phyloP scores from a whole-genome alignment of 2,113 vertebrate species.

The Ctenomys sociabilis region DNA sequence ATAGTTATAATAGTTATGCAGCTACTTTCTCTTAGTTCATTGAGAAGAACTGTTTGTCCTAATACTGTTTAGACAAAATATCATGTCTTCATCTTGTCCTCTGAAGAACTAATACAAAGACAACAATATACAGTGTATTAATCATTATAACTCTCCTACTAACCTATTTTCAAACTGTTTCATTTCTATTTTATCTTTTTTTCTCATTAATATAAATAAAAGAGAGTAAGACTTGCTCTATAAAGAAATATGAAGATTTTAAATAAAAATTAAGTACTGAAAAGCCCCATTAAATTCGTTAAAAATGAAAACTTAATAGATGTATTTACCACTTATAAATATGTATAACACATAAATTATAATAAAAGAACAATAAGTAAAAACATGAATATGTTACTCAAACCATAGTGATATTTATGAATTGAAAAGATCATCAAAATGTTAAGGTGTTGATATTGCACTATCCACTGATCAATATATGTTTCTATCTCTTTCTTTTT shows the following conservation, averaged over 20 bases:
- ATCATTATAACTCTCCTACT: too few species aligned
- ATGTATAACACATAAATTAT: not conserved
- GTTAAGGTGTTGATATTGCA: constrained; percentile 33
- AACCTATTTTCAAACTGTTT: too few species aligned
- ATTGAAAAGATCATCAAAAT: constrained; percentile 59
- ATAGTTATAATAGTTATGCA: too few species aligned
- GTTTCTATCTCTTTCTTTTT: constrained; percentile 60
- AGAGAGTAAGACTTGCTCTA: not conserved
- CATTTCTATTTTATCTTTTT: too few species aligned
- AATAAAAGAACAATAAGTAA: not conserved
- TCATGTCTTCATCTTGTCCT: too few species aligned
- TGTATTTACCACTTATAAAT: not conserved
- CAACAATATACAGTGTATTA: too few species aligned
- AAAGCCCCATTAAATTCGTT: not conserved
- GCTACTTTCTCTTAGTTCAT: too few species aligned
- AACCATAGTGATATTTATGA: constrained; percentile 20
- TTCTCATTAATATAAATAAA: too few species aligned
- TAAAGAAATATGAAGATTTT: constrained; percentile 29
- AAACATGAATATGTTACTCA: not conserved
- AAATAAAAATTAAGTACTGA: constrained; percentile 22
- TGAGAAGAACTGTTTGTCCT: too few species aligned
- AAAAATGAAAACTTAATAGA: not conserved
- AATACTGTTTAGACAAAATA: too few species aligned
- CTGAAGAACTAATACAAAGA: too few species aligned
- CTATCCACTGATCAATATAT: constrained; percentile 52